Evolutionary conservation across 37 sponge, comb jelly and placozoan genomes (phyloP).

Genomic region (Halisarca cf. caerulea): DNA sequence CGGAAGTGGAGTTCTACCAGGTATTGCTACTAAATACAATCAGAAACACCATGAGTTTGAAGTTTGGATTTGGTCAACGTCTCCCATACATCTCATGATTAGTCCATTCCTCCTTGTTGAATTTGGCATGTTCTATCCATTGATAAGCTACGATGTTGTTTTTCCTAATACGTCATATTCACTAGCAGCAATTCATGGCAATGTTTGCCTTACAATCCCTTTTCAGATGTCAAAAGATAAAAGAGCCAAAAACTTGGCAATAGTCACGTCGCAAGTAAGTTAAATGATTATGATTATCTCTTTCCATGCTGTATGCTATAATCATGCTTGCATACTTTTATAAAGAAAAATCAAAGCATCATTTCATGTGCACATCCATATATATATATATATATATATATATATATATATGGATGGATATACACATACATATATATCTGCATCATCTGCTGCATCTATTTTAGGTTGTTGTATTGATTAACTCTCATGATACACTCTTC

Average conservation of each 20-base stretch:
- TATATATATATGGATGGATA: too few relatives aligned
- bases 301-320: too few relatives aligned
- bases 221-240: not conserved
- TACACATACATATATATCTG: too few relatives aligned
- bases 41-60: not conserved
- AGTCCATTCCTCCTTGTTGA: not conserved
- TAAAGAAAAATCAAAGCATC: too few relatives aligned
- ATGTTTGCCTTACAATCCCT: not conserved
- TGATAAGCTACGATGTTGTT: not conserved
- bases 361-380: too few relatives aligned
- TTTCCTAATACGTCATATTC: not conserved
- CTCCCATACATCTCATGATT: not conserved
- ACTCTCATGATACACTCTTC: too few relatives aligned
- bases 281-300: too few relatives aligned
- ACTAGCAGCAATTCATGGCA: not conserved
- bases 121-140: slow-evolving; percentile 5
- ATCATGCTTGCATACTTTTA: too few relatives aligned
- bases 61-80: slow-evolving; percentile 5
- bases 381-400: too few relatives aligned
- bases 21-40: not conserved
- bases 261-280: not conserved
- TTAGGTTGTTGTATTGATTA: too few relatives aligned
- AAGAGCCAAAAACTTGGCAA: not conserved
- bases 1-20: not conserved
- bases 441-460: too few relatives aligned